A percentile compares a stretch with the other conserved stretches of the same genome.
phyloP scores from a whole-genome alignment of 1,140 invertebrate species.

The Eriocheir sinensis region DNA sequence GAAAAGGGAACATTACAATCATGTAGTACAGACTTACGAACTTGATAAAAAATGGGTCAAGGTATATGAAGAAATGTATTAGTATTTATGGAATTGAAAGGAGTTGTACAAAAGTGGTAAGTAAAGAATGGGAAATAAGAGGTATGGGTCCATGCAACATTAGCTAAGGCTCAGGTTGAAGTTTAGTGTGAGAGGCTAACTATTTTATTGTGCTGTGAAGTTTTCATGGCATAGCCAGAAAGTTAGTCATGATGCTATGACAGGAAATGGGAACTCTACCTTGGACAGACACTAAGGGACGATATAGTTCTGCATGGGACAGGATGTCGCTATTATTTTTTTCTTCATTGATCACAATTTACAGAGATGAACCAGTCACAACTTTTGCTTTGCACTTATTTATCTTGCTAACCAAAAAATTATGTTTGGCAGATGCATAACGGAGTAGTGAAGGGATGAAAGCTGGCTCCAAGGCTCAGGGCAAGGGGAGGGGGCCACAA shows the following conservation, averaged over 20 bases:
- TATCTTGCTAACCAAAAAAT: neutral
- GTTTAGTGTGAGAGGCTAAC: too few relatives aligned
- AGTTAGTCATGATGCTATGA: neutral
- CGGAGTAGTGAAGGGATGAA: conserved; percentile 68
- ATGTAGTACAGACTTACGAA: too few relatives aligned
- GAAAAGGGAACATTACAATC: too few relatives aligned
- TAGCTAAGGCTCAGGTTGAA: too few relatives aligned
- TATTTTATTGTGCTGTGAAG: too few relatives aligned
- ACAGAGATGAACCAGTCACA: neutral
- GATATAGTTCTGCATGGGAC: neutral
- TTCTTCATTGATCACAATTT: neutral
- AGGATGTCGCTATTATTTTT: neutral
- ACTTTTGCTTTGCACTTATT: neutral
- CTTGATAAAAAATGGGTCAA: too few relatives aligned
- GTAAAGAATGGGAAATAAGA: too few relatives aligned
- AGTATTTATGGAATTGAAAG: too few relatives aligned
- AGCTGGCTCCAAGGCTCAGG: conserved; percentile 41
- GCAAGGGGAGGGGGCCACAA: conserved; percentile 67
- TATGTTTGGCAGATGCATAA: conserved; percentile 33
- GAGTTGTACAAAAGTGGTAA: too few relatives aligned
- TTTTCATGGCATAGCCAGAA: too few relatives aligned
- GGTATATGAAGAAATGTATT: too few relatives aligned
- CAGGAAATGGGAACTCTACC: neutral
- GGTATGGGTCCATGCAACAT: too few relatives aligned
- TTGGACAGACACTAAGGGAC: neutral